Evolutionary conservation across 2,797 vertebrate genomes (phyloP), one percentile per base, ranked within the genome.

Genomic region (Pseudochaenichthys georgianus): DNA sequence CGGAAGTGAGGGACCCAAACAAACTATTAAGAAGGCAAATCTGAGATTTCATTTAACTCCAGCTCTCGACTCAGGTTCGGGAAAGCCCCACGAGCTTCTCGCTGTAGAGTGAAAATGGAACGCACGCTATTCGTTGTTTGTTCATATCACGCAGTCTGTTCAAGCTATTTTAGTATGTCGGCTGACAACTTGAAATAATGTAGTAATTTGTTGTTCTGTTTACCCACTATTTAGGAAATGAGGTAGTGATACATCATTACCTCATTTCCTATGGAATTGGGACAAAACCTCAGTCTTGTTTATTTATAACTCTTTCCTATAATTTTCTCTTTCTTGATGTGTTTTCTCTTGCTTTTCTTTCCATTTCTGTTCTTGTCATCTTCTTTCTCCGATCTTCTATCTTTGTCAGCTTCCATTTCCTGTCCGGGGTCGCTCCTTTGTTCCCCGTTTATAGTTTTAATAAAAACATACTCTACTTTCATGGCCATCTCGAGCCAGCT

Each of bases 401-500:
- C 76, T 64, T 47, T 75, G 73, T 80, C 78, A 72, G 51, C 42
- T 85, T 89, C 73, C 80, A 84, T 90, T 87, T 91, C 75, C 84
- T 83, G 63, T 69, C 68, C 42, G 53, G 51, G 46, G 53, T 70
- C n/a, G 9, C 50, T 78, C 48, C 55, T 69, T 64, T 10, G 71
- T 23, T 59, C 70, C 73, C 57, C 38, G 23, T 83, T 86, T 75
- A 64, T 19, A 75, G 65, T 70, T 86, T 87, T 83, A 84, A 86
- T 88, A 71, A 88, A 92, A 88, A 77, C 75, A 80, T n/a, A 68
- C 68, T 88, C 87, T 73, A 81, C 68, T 85, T 78, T 78, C 69
- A 89, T 83, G 75, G 52, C 65, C 57, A 72, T 80, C 60, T 51
- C 46, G 82, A 81, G 80, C 62, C 68, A 63, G 67, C 41, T 42